These are phyloP conservation scores for Portevinia maculata DNA, from an alignment of 2,888 invertebrate genomes.

Conservation along the genomic window DNA sequence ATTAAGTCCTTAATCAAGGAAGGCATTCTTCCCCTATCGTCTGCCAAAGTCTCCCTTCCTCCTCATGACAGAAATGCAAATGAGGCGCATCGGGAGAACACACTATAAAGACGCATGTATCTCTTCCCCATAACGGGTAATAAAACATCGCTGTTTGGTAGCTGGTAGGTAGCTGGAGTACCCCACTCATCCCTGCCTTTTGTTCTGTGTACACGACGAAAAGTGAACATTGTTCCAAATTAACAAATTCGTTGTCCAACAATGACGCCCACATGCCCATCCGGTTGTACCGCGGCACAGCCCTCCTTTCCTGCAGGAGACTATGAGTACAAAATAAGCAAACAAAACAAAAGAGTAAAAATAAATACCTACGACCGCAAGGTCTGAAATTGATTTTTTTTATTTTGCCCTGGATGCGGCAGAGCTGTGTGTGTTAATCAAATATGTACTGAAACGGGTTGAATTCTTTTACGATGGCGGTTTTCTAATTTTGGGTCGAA, in stretches of 20 bases:
- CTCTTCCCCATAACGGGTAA: constrained; percentile 49
- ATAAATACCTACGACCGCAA: constrained; percentile 55
- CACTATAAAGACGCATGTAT: constrained; percentile 23
- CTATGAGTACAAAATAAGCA: constrained; percentile 55
- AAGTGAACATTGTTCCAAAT: constrained; percentile 71
- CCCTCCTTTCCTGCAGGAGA: constrained; percentile 16
- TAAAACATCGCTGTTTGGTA: constrained; percentile 69
- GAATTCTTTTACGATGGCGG: no score
- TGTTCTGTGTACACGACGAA: constrained; percentile 55
- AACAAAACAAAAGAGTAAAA: constrained; percentile 22
- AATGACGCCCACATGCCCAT: constrained; percentile 67
- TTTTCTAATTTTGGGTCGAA: no score
- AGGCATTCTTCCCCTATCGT: no score
- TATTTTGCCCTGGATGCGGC: no score
- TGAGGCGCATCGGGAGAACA: constrained; percentile 31
- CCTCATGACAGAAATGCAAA: constrained; percentile 59
- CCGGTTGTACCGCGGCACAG: constrained; percentile 28
- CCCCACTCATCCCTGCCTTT: background rate
- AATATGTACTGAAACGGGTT: no score
- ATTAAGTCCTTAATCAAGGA: constrained; percentile 62
- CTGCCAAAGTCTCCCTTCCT: no score
- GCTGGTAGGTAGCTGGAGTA: constrained; percentile 56
- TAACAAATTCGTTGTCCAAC: constrained; percentile 70
- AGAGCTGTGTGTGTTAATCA: no score
- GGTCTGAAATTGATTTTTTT: constrained; percentile 36